Evolutionary conservation across 2,888 invertebrate genomes (phyloP), one percentile per base, ranked within the genome.

Genomic region (Lycophotia porphyrea): DNA sequence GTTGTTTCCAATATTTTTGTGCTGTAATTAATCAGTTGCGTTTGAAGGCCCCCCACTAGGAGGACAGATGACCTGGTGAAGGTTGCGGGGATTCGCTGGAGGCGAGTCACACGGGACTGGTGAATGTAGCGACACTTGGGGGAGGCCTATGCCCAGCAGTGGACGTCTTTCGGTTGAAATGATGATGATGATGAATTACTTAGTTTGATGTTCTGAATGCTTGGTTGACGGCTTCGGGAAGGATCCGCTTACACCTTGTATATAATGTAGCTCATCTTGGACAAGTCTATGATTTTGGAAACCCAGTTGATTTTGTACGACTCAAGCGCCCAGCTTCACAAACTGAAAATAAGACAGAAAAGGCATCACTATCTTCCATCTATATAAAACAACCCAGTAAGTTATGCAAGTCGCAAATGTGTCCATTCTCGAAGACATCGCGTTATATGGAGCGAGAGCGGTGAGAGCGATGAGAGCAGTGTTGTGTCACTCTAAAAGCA

Each of bases 401-500:
- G 36, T 36, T 69, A 55, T 34, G 61, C 52, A 70, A 13, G 52
- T 47, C 31, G 60, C 52, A 64, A 82, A 74, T 68, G 60, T 55
- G 44, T 71, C 49, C 47, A 68, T 79, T 65, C 21, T 68, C 44
- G 42, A 47, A 74, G 83, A 78, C 71, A 64, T 64, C 70, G 55
- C 60, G 74, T 72, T 65, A 58, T 74, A 75, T 73, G 82, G 66
- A 61, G 71, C 64, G 71, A 42, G 52, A 71, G 58, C 60, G 55
- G 27, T 58, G 74, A 39, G 58, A 60, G 65, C 52, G 44, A 61
- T 85, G 75, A 76, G 65, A 74, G 83, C 74, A 71, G 71, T 75
- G 70, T 79, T 71, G 76, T 82, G 85, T 82, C 82, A 74, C 74
- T 65, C 81, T 84, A 64, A 82, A 73, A 84, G 82, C 68, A 71